phyloP scores from a whole-genome alignment of 2,888 invertebrate species.

The Hermaeophaga mercurialis region DNA sequence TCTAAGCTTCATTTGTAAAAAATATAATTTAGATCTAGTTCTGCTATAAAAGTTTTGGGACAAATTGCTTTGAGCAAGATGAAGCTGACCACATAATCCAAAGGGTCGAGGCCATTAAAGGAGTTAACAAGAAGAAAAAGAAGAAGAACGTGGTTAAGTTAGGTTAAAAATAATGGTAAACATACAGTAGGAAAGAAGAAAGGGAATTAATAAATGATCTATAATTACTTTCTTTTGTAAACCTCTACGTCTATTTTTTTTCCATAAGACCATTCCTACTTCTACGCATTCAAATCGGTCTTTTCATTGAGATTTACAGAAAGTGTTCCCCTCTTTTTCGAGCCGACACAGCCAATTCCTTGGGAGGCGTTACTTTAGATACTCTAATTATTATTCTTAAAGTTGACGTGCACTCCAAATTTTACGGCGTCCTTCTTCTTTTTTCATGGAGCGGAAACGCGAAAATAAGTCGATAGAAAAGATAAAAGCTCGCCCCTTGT shows the following conservation, averaged over 20 bases:
- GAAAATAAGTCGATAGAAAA: slow-evolving; percentile 34
- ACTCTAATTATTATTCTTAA: slow-evolving; percentile 35
- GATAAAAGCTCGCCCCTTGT: slow-evolving; percentile 18
- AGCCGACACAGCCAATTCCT: slow-evolving; percentile 22
- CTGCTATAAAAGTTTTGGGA: too few species aligned
- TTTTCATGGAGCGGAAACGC: slow-evolving; percentile 28
- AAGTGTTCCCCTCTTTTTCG: slow-evolving; percentile 19
- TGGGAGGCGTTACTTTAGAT: slow-evolving; percentile 25
- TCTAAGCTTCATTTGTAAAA: too few species aligned
- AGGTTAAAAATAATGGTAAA: too few species aligned
- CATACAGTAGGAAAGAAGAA: too few species aligned
- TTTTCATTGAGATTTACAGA: slow-evolving; percentile 28
- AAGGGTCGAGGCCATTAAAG: too few species aligned
- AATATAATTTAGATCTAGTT: too few species aligned
- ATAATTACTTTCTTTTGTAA: background rate
- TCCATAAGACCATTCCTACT: background rate
- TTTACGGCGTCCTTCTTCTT: slow-evolving; percentile 32
- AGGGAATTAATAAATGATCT: too few species aligned
- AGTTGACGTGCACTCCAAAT: slow-evolving; percentile 32
- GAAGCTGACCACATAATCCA: too few species aligned
- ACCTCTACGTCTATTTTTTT: background rate
- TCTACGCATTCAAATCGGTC: slow-evolving; percentile 19
- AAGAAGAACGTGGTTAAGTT: too few species aligned
- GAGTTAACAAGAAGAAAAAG: too few species aligned
- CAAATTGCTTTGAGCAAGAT: too few species aligned